Evolutionary conservation across 2,113 vertebrate species (phyloP), one percentile per base, ranked within the genome.

Genomic region (Archilochus colubris): DNA sequence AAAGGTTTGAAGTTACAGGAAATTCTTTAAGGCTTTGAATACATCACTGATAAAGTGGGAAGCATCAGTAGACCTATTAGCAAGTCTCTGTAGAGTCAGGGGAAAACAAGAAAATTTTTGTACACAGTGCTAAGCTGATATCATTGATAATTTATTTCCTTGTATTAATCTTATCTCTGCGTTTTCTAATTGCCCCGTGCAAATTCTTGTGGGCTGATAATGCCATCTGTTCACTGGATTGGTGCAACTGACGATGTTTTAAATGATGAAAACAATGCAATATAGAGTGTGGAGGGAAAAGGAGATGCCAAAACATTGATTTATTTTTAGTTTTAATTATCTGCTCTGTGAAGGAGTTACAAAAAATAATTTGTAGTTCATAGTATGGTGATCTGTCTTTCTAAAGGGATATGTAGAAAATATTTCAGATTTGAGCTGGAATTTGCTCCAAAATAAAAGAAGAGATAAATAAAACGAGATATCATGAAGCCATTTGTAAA

Each of bases 191-290:
- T 96, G 89, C 38, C 58, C 57, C 93, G 36, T 94, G 36, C 50
- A 91, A 91, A 80, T 97, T 97, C 43, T 92, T 85, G 82, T 76
- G 91, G 88, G 82, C 63, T 91, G 88, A 92, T 96, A 97, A 85
- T 95, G 63, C 90, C 95, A 96, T 95, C 96, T 97, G 94, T 68
- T 98, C 75, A 36, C 18, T 84, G 53, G n/a, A 96, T 97, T 58
- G 88, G 38, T 88, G 76, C 85, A 89, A 90, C 74, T 77, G 77
- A 95, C 73, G 68, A 81, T 95, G 46, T 95, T 96, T 96, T 94
- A 96, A 96, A 89, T 86, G 14, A 89, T 80, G 69, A 95, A 95
- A 97, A 82, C n/a, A 92, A 64, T 51, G 40, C 40, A 83, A n/a
- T 84, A 61, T 76, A 90, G 85, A 97, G 89, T 54, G 74, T 40